Evolutionary conservation across 1,140 invertebrate genomes (phyloP), one percentile per base, ranked within the genome.

Genomic region (Papilio helenus): DNA sequence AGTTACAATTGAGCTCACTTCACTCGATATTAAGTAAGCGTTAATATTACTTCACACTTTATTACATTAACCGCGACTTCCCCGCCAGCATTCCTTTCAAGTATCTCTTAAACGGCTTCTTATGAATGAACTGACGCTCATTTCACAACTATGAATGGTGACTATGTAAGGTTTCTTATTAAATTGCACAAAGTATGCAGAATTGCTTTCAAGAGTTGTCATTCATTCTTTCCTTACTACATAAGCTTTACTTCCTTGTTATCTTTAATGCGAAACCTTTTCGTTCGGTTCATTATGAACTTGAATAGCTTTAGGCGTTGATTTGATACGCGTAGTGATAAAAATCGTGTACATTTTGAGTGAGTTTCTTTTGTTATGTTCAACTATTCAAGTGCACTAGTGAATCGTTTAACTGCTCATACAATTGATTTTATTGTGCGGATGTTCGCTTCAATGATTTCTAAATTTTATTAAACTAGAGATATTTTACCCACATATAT

Each of bases 181-280:
- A 81, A 83, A 76, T 79, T 68, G 58, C 58, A 42, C 68, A 51
- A 65, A 44, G n/a, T 79, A 77, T 77, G 76, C 76, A 77, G 34
- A 77, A 77, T 77, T 58, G 76, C 39, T 65, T 61, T 73, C 20
- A 77, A 29, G 42, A 39, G 46, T 55, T 44, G 12, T 18, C 20
- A 23, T 74, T 51, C 23, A 83, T 85, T 83, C 73, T 49, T 29
- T 83, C 79, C 61, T 79, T 81, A 86, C 81, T 87, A 83, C 87
- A 85, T 88, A 89, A 88, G 88, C 85, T 84, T 84, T 80, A 84
- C 85, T 90, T 90, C 89, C 90, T 91, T 90, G 87, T 90, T 89
- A 89, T 86, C 81, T 85, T 29, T 77, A 44, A 80, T 73, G 46
- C 44, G 26, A 49, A 79, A 55, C 23, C 55, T 73, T 73, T 46